phyloP scores from a whole-genome alignment of 2,888 invertebrate genomes.

The Cephus rjabovi region DNA sequence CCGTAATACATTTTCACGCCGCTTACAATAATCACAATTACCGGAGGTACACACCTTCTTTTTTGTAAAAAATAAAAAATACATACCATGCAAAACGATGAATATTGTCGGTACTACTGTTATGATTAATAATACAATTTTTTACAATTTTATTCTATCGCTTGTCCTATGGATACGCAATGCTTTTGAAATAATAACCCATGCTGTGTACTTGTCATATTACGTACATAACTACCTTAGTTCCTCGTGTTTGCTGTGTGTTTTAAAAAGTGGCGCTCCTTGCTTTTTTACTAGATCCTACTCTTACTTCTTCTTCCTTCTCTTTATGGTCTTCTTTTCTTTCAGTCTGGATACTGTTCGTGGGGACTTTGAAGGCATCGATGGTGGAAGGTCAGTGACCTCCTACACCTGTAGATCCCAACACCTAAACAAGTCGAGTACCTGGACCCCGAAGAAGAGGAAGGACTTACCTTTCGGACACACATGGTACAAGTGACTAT shows the following conservation, averaged over 20 bases:
- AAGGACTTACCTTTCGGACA: neutral
- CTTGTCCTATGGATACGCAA: neutral
- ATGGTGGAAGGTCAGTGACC: constrained; percentile 26
- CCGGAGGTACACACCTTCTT: neutral
- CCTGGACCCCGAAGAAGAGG: constrained; percentile 1
- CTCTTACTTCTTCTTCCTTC: neutral
- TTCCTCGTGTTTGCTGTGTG: neutral
- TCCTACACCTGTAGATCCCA: constrained; percentile 16
- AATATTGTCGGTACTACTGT: neutral
- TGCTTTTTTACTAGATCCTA: neutral
- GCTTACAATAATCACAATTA: constrained; percentile 1
- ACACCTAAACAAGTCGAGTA: constrained; percentile 8
- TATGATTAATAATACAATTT: neutral
- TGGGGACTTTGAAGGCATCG: constrained; percentile 13
- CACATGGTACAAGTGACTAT: neutral
- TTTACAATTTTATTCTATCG: neutral
- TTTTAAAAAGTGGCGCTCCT: neutral
- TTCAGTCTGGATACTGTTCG: neutral
- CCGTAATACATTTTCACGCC: neutral
- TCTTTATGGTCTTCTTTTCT: neutral
- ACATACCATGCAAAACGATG: neutral
- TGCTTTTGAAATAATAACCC: neutral
- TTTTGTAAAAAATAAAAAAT: neutral
- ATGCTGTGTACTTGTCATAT: neutral
- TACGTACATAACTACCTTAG: neutral